Percentiles rank a stretch among this genome's conserved stretches.
phyloP scores from a whole-genome alignment of 2,888 invertebrate species.

The Drosophila suboccidentalis region DNA sequence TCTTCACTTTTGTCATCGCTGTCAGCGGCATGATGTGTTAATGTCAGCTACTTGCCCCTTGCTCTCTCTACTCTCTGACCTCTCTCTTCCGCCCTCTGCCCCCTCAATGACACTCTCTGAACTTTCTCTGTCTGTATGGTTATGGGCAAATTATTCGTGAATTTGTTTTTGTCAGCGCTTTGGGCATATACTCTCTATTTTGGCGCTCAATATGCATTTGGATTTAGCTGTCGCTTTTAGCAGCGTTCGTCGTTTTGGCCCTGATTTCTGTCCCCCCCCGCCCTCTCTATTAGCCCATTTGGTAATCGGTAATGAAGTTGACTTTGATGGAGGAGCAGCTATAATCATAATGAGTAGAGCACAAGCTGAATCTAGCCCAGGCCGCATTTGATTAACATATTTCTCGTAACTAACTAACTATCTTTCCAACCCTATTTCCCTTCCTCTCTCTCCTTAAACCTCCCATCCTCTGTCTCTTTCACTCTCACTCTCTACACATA shows the following conservation, averaged over 20 bases:
- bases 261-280: slow-evolving; percentile 15
- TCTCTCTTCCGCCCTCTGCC: slow-evolving; percentile 1
- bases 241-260: slow-evolving; percentile 37
- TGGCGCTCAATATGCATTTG: slow-evolving; percentile 72
- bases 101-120: slow-evolving; percentile 14
- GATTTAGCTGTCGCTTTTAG: slow-evolving; percentile 48
- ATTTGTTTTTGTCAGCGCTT: slow-evolving; percentile 73
- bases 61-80: slow-evolving; percentile 17
- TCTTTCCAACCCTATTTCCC: not conserved
- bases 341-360: slow-evolving; percentile 68
- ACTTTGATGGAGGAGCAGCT: slow-evolving; percentile 31
- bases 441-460: not conserved
- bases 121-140: slow-evolving; percentile 37
- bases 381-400: slow-evolving; percentile 66
- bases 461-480: not conserved
- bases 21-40: slow-evolving; percentile 79
- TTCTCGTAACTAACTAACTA: slow-evolving; percentile 44
- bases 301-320: slow-evolving; percentile 75
- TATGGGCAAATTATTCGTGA: slow-evolving; percentile 76
- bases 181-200: slow-evolving; percentile 36
- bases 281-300: slow-evolving; percentile 11
- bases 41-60: slow-evolving; percentile 63
- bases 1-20: slow-evolving; percentile 51
- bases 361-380: slow-evolving; percentile 10
- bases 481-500: not conserved